Base-by-base conservation (phyloP, 2,797 vertebrate genomes). In the Podargus strigoides region DNA sequence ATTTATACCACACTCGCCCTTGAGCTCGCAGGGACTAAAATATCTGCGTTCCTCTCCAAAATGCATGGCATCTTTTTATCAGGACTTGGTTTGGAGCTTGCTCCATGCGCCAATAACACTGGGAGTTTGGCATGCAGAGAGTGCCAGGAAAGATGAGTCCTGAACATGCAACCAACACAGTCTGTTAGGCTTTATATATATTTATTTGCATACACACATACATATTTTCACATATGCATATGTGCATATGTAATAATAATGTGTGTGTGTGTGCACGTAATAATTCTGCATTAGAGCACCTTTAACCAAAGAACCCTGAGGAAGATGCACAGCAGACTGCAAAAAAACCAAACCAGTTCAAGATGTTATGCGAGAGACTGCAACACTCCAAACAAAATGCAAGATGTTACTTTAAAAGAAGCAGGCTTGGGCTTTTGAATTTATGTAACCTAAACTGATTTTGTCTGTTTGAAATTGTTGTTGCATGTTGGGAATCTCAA, bases 371-470 rank as follows among this genome's bases (percentile, higher is more conserved):
- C 20, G 85, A 88, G 93, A 84, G 87, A 87, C 77, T 94, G 95
- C 94, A 94, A 93, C 93, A 80, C 88, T 95, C 90, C 88, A 67
- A 96, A 96, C 87, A 64, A 94, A 97, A 95, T 85, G 87, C 89
- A 94, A 95, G 95, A 94, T 94, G 95, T 95, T 94, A 94, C 93
- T 97, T 97, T 96, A 93, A 95, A 96, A 95, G 96, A 90, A 66
- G 85, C 94, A 95, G 88, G 90, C 95, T 91, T 3, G 26, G 90
- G 91, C 93, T 94, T 96, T 95, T 91, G 95, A 95, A 97, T 95
- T 94, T 96, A 96, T 96, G 95, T 97, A 95, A 96, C 94, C 95
- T 94, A 96, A 96, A 96, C 96, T 96, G 96, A 96, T 97, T 97
- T 96, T 95, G 96, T 96, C 95, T 96, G 87, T 95, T 96, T 95